phyloP scores from a whole-genome alignment of 2,113 vertebrate species.

The Megaceryle torquata region DNA sequence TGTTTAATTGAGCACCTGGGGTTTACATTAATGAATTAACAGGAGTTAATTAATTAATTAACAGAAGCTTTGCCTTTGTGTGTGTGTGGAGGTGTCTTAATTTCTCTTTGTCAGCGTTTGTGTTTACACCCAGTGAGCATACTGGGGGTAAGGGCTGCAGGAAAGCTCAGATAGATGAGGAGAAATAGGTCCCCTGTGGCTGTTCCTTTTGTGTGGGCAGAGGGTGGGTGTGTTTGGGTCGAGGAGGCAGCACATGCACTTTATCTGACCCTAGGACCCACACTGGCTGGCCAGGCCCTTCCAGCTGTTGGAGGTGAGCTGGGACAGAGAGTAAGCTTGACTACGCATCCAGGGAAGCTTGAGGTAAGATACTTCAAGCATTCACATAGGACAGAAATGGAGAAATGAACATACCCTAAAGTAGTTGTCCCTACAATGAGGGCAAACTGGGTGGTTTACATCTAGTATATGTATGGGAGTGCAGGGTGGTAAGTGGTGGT shows the following conservation, averaged over 20 bases:
- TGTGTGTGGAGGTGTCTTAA: too few relatives aligned
- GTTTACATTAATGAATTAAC: not conserved
- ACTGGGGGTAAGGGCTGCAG: not conserved
- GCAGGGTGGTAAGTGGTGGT: not conserved
- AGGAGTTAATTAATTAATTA: not conserved
- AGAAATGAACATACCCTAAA: not conserved
- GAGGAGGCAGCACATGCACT: accelerated
- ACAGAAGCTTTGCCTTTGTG: not conserved
- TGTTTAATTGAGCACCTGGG: not conserved
- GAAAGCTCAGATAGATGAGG: not conserved
- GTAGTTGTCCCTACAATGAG: not conserved
- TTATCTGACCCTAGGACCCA: too few relatives aligned
- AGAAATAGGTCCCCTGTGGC: not conserved
- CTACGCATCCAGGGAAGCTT: accelerated
- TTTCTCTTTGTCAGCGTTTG: not conserved
- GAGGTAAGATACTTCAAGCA: not conserved
- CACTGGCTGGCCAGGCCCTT: not conserved
- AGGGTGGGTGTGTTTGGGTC: not conserved
- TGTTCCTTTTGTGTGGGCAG: accelerated
- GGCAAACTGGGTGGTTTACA: not conserved
- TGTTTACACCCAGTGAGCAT: not conserved
- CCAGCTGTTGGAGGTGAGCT: accelerated
- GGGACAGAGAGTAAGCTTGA: not conserved
- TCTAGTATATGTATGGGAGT: accelerated
- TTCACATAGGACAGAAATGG: accelerated